Percentiles rank a stretch among this genome's conserved stretches.
phyloP scores from a whole-genome alignment of 2,888 invertebrate species.

The Acleris laterana region DNA sequence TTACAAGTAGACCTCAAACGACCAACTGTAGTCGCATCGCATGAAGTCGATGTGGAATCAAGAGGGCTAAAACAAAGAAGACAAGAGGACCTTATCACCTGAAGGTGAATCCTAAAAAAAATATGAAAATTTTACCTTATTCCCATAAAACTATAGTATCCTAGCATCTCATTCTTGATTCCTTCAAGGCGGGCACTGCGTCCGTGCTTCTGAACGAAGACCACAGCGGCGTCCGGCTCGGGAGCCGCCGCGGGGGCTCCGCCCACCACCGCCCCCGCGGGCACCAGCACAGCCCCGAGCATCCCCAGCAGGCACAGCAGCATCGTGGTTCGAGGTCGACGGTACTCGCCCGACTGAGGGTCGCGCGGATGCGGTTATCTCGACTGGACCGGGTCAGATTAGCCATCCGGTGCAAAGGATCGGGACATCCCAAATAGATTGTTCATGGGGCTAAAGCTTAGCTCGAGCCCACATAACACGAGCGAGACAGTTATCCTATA shows the following conservation, averaged over 20 bases:
- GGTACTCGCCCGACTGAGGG: conserved; percentile 15
- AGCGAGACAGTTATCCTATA: too few relatives aligned
- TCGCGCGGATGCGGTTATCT: conserved; percentile 18
- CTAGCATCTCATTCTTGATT: conserved; percentile 82
- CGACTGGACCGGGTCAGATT: conserved; percentile 19
- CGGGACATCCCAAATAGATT: neutral
- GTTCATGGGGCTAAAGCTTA: too few relatives aligned
- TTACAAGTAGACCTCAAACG: too few relatives aligned
- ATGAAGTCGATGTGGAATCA: too few relatives aligned
- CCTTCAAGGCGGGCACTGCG: conserved; percentile 87
- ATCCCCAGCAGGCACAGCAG: conserved; percentile 48
- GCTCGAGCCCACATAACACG: too few relatives aligned
- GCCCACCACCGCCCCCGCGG: conserved; percentile 85
- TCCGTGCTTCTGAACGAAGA: conserved; percentile 86
- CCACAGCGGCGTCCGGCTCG: conserved; percentile 88
- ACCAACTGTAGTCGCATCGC: too few relatives aligned
- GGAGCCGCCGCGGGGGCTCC: conserved; percentile 87
- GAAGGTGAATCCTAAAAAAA: too few relatives aligned
- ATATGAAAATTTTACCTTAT: conserved; percentile 78
- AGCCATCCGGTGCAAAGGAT: conserved; percentile 8
- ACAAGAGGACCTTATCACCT: too few relatives aligned
- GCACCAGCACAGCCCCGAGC: conserved; percentile 43
- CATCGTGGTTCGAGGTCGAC: conserved; percentile 51
- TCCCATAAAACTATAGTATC: conserved; percentile 89
- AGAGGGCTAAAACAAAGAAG: too few relatives aligned